Conservation (phyloP, 2,113 vertebrate species). For the Charina bottae region DNA sequence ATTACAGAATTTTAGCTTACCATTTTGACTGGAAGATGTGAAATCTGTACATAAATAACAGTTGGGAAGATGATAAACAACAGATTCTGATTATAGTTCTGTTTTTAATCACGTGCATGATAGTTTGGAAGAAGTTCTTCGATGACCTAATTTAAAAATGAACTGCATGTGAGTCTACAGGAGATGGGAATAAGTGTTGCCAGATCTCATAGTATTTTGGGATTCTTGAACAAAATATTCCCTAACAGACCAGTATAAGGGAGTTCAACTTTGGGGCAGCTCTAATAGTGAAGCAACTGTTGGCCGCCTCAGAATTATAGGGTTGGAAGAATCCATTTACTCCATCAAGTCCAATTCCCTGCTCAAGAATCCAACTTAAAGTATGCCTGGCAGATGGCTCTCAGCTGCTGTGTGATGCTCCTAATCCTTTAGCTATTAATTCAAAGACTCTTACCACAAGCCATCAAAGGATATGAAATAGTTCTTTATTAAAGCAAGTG, state of each 20-base stretch:
- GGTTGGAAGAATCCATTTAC: not conserved
- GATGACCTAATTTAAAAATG: slow-evolving; percentile 5
- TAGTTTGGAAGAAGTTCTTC: slow-evolving; percentile 5
- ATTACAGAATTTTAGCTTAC: not conserved
- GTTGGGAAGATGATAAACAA: slow-evolving; percentile 6
- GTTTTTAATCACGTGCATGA: slow-evolving; percentile 18
- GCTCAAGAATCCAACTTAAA: not conserved
- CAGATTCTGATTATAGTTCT: not conserved
- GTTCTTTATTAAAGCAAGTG: too few relatives aligned
- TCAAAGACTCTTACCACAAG: too few relatives aligned
- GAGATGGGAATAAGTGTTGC: not conserved
- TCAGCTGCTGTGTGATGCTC: too few relatives aligned
- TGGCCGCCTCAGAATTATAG: not conserved
- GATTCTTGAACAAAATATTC: not conserved
- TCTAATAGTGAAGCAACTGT: not conserved
- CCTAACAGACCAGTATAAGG: not conserved
- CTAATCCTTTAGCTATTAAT: too few relatives aligned
- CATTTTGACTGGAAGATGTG: not conserved
- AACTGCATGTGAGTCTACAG: not conserved
- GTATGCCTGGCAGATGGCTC: not conserved
- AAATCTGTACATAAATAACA: slow-evolving; percentile 21
- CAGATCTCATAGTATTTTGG: slow-evolving; percentile 1
- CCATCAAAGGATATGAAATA: too few relatives aligned
- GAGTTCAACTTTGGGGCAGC: not conserved
- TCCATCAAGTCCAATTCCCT: not conserved